A percentile compares a stretch with the other conserved stretches of the same genome.
Conservation (phyloP, 2,888 invertebrate species). For the Xestia sexstrigata region DNA sequence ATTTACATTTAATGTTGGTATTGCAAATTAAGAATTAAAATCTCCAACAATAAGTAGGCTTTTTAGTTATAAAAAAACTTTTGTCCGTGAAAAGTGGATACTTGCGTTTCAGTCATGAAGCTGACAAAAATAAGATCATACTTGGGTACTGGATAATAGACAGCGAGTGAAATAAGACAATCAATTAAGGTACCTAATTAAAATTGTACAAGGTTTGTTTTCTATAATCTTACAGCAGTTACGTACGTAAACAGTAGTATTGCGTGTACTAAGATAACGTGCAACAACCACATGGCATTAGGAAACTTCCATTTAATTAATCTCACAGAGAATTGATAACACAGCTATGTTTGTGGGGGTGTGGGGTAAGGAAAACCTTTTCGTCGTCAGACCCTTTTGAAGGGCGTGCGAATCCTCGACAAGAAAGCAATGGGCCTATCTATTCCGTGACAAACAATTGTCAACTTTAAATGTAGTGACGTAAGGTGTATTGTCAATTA, state of each 20-base stretch:
- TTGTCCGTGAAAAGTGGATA: not conserved
- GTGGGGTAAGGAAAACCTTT: slow-evolving; percentile 63
- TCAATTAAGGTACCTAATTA: not conserved
- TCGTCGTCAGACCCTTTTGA: slow-evolving; percentile 57
- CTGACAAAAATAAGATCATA: no score
- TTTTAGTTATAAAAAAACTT: not conserved
- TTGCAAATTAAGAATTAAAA: no score
- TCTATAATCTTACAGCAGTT: not conserved
- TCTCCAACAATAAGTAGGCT: no score
- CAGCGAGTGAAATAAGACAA: not conserved
- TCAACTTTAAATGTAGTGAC: slow-evolving; percentile 4
- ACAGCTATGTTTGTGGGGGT: slow-evolving; percentile 55
- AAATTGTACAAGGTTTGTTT: not conserved
- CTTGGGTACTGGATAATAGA: not conserved
- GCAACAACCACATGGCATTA: slow-evolving; percentile 10
- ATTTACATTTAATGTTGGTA: no score
- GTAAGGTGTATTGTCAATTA: slow-evolving; percentile 49
- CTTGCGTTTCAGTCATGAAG: no score
- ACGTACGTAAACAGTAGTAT: not conserved
- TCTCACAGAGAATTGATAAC: slow-evolving; percentile 44
- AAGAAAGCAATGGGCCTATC: slow-evolving; percentile 48
- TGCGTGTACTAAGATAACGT: slow-evolving; percentile 3
- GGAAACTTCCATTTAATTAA: slow-evolving; percentile 50
- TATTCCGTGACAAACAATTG: slow-evolving; percentile 13
- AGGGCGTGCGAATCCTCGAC: slow-evolving; percentile 54